Base-by-base conservation (phyloP, 2,797 vertebrate genomes). In the Alauda arvensis region DNA sequence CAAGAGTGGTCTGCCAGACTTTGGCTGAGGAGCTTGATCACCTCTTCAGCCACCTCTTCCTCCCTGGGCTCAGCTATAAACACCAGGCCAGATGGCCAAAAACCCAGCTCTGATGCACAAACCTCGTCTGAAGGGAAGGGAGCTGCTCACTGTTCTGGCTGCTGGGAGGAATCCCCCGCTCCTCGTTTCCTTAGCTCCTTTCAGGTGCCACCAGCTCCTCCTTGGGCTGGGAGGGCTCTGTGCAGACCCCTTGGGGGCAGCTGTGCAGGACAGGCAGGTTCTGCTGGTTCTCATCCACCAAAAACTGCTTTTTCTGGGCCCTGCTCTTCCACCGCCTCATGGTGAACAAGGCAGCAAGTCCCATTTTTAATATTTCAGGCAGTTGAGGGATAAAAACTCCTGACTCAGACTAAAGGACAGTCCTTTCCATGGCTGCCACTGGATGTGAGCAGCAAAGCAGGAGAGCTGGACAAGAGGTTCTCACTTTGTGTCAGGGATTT, bases 91-190 rank as follows among this genome's bases (percentile, higher is more conserved):
- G 37, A 28, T 8, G 28, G 62, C 74, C 77, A 79, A 49, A 55
- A 63, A 8, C 3, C 17, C 18, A 12, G 62, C 49, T 66, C 51
- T 74, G 75, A 72, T 3, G 4, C 19, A 37, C 16, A 34, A 49
- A 57, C 31, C 42, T 37, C 4, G 12, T 53, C 61, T 43, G 6
- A 4, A 48, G 31, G 46, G 69, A 33, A 48, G 86, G 91, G 63
- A 82, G 66, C 39, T 74, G 43, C 71, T 83, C 72, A 49, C 71
- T 71, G 60, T 76, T 93, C 90, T 75, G 90, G 66, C 88, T 92
- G 45, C 66, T 26, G 6, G 78, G 56, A 72, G 8, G 37, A 59
- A 57, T 18, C 45, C 3, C 42, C 46, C 63, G 87, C 91, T 87
- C 88, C 51, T 66, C 46, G 39, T 3, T 26, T 8, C 42, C 37